Evolutionary conservation across 2,888 invertebrate species (phyloP).

Genomic region (Philonicus albiceps): DNA sequence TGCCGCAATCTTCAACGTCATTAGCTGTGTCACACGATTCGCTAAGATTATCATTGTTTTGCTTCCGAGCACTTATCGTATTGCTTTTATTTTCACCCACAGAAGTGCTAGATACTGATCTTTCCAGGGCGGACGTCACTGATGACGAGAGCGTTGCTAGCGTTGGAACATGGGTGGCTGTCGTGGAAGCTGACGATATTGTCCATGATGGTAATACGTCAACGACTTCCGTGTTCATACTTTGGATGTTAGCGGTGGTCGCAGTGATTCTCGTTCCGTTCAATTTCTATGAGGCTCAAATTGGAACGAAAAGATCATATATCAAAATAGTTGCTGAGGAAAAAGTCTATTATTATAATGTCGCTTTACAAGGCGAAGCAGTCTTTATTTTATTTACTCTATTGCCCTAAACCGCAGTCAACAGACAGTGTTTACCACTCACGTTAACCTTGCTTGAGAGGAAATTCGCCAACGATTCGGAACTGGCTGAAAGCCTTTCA

Average conservation of each 20-base stretch:
- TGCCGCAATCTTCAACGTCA: background rate
- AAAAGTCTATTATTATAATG: background rate
- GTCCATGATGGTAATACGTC: slow-evolving; percentile 35
- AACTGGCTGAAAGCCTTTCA: background rate
- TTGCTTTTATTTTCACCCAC: background rate
- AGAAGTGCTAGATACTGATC: background rate
- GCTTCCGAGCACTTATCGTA: background rate
- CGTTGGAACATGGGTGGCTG: background rate
- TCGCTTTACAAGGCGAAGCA: background rate
- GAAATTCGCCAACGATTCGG: background rate
- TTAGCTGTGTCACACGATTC: background rate
- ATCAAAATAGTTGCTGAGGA: background rate
- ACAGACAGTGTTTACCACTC: background rate
- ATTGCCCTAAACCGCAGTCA: background rate
- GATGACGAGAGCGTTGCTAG: background rate
- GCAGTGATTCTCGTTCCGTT: background rate
- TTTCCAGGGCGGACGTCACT: background rate
- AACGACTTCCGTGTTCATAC: slow-evolving; percentile 43
- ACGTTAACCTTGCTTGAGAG: background rate
- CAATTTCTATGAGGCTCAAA: background rate
- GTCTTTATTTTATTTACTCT: background rate
- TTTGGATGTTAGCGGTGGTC: background rate
- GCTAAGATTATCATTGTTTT: background rate
- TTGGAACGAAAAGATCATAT: slow-evolving; percentile 12
- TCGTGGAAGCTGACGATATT: slow-evolving; percentile 9